These are phyloP conservation scores for Rotaria magnacalcarata DNA, from an alignment of 2,888 invertebrate genomes.

Conservation along the genomic window DNA sequence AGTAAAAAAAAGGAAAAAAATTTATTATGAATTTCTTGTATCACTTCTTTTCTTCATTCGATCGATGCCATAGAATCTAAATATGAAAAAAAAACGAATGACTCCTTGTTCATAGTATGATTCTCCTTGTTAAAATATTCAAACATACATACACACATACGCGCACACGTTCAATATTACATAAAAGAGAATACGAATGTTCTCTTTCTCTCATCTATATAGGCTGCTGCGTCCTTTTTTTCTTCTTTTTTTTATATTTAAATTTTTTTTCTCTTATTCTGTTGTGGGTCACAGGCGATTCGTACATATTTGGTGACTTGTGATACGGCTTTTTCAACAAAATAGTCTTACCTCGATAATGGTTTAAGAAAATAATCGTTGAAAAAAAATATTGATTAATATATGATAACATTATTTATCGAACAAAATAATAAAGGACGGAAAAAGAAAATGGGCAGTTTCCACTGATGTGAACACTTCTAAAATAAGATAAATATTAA, in stretches of 20 bases:
- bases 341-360: background rate
- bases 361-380: background rate
- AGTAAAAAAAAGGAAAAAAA: background rate
- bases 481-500: background rate
- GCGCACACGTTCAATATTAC: conserved; percentile 16
- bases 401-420: background rate
- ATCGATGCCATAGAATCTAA: conserved; percentile 24
- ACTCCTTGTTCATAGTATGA: background rate
- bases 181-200: background rate
- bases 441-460: background rate
- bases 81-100: background rate
- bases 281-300: background rate
- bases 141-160: conserved; percentile 11
- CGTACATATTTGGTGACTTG: background rate
- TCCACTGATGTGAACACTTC: background rate
- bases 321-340: too few species aligned
- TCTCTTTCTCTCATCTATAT: background rate
- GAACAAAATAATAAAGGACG: conserved; percentile 16
- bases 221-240: background rate
- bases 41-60: conserved; percentile 22
- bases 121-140: conserved; percentile 22
- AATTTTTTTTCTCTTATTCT: background rate
- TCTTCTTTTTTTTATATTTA: background rate
- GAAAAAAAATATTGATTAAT: background rate
- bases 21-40: background rate